Conservation (phyloP, 2,797 vertebrate genomes). For the Trematomus bernacchii region DNA sequence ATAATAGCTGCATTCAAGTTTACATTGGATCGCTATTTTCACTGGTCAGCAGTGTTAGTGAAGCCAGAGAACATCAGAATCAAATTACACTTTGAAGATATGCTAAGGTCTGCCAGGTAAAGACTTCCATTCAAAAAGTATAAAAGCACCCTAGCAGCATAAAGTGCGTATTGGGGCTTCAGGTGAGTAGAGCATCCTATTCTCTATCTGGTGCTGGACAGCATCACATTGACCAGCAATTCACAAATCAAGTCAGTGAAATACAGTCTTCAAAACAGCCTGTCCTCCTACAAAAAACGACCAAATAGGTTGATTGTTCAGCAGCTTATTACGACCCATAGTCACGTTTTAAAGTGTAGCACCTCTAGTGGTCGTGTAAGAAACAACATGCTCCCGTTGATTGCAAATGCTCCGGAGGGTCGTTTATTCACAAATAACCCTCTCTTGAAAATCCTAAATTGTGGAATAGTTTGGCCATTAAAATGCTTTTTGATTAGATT, state of each 20-base stretch:
- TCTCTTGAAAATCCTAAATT: no score
- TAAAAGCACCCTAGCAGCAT: background rate
- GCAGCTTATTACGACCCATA: no score
- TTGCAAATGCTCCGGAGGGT: no score
- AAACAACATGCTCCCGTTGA: no score
- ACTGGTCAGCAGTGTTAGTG: background rate
- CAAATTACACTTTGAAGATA: background rate
- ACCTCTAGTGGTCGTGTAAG: no score
- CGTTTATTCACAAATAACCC: no score
- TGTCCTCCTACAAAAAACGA: no score
- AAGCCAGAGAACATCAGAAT: background rate
- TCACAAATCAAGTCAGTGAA: background rate
- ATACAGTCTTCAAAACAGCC: background rate
- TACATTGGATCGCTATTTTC: background rate
- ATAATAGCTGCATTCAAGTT: constrained; percentile 2
- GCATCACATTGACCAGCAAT: constrained; percentile 12
- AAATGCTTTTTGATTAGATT: no score
- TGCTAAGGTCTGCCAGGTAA: background rate
- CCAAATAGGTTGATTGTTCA: no score
- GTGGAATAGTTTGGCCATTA: no score
- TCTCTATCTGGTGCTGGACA: constrained; percentile 2
- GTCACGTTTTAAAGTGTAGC: no score
- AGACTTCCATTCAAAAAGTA: background rate
- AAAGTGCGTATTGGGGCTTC: constrained; percentile 22
- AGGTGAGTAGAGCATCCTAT: background rate